These are phyloP conservation scores for Hylomyscus alleni DNA, from an alignment of 2,797 vertebrate genomes.

Conservation along the genomic window DNA sequence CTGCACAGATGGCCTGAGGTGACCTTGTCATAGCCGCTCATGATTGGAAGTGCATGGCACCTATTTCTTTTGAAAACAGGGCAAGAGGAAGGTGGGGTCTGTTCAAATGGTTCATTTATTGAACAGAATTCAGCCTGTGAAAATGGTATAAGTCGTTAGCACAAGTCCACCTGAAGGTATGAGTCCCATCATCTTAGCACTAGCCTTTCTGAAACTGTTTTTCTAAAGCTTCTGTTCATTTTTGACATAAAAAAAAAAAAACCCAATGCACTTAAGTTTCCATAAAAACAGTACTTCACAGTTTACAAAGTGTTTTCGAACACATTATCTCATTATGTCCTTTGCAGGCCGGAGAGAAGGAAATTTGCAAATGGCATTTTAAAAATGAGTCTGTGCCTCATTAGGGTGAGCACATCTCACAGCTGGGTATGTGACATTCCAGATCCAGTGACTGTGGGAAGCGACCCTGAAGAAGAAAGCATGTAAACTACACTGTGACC, in stretches of 20 bases:
- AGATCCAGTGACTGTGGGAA: not conserved
- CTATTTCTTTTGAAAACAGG: not conserved
- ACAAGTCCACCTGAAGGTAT: too few relatives aligned
- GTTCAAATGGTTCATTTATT: conserved; percentile 14
- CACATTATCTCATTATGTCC: conserved; percentile 73
- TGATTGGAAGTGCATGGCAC: not conserved
- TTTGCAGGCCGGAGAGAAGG: conserved; percentile 67
- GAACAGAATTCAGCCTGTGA: not conserved
- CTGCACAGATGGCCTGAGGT: not conserved
- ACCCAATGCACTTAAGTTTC: conserved; percentile 27
- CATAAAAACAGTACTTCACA: conserved; percentile 71
- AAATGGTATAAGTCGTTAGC: conserved; percentile 37
- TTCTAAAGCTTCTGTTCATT: conserved; percentile 59
- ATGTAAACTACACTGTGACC: not conserved
- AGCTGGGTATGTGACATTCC: conserved; percentile 55
- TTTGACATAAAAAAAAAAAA: conserved; percentile 43
- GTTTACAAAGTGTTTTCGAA: conserved; percentile 64
- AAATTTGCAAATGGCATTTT: conserved; percentile 73
- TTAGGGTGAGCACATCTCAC: conserved; percentile 69
- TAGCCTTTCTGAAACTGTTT: conserved; percentile 34
- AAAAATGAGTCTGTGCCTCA: conserved; percentile 52
- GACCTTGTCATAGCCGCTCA: not conserved
- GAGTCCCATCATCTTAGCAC: not conserved
- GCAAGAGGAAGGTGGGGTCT: not conserved
- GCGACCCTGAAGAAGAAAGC: not conserved